Conservation (phyloP, 2,113 vertebrate genomes). For the Poeciliopsis prolifica region DNA sequence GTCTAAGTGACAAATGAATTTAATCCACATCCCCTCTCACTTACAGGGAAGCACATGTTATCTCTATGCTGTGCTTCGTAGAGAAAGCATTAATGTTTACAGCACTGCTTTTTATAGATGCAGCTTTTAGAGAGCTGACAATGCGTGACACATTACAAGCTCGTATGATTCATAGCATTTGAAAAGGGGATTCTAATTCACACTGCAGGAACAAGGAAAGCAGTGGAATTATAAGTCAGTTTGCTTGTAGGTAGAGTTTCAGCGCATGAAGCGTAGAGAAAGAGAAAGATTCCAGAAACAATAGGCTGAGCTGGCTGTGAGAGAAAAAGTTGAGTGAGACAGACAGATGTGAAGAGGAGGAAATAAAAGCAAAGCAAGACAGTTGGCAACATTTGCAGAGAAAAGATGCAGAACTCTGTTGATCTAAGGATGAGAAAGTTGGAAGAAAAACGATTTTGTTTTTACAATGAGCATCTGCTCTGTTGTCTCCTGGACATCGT, state of each 20-base stretch:
- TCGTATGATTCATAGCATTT: constrained; percentile 39
- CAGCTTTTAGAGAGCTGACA: constrained; percentile 50
- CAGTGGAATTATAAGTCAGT: not conserved
- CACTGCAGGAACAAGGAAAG: constrained; percentile 27
- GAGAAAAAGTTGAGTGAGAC: constrained; percentile 21
- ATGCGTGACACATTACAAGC: constrained; percentile 61
- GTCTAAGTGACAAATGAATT: constrained; percentile 48
- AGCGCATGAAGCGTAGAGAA: constrained; percentile 3
- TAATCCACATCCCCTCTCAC: constrained; percentile 21
- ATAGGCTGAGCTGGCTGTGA: constrained; percentile 20
- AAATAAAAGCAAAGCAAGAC: constrained; percentile 12
- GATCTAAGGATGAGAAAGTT: constrained; percentile 23
- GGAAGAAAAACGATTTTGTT: not conserved
- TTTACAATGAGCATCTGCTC: constrained; percentile 49
- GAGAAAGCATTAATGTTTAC: constrained; percentile 46
- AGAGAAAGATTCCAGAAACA: constrained; percentile 6
- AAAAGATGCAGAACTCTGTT: constrained; percentile 21
- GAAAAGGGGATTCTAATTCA: constrained; percentile 44
- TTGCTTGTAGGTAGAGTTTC: constrained; percentile 7
- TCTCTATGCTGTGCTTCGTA: constrained; percentile 34
- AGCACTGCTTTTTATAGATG: constrained; percentile 58
- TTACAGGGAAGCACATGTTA: constrained; percentile 25
- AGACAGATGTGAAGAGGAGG: constrained; percentile 1
- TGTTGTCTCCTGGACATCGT: constrained; percentile 51
- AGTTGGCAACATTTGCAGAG: constrained; percentile 14